Evolutionary conservation across 2,113 vertebrate species (phyloP).

Genomic region (Forbesichthys agassizii): DNA sequence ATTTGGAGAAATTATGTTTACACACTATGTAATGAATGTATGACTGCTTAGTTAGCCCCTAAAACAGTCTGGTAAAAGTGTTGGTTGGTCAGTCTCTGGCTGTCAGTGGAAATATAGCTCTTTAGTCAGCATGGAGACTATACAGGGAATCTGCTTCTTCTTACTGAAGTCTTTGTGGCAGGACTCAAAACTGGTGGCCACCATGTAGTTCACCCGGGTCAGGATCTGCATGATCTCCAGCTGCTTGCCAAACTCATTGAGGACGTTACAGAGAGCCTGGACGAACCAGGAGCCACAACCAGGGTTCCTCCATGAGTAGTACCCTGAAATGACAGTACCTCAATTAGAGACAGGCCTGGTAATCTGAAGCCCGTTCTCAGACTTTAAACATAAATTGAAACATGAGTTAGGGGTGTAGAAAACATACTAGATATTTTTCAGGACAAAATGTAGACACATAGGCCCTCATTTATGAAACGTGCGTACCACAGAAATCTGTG

Average conservation of each 20-base stretch:
- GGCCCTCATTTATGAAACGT: no score
- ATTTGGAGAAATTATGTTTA: no score
- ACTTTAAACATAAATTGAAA: no score
- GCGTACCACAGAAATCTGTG: no score
- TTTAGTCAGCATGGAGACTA: constrained; percentile 98
- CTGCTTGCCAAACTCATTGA: constrained; percentile 88
- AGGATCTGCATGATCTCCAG: constrained; percentile 98
- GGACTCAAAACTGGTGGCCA: constrained; percentile 91
- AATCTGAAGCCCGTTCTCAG: no score
- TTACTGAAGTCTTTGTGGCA: constrained; percentile 85
- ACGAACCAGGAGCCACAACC: constrained; percentile 96
- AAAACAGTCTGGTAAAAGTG: constrained; percentile 35
- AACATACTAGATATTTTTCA: no score
- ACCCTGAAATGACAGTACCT: constrained; percentile 76
- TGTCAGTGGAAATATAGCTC: constrained; percentile 90
- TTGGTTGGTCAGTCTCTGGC: constrained; percentile 41
- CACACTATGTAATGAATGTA: constrained; percentile 60
- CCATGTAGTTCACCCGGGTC: constrained; percentile 92
- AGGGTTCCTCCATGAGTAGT: constrained; percentile 95
- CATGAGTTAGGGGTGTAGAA: no score
- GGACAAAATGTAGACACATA: no score
- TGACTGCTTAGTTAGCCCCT: constrained; percentile 50
- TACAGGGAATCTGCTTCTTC: constrained; percentile 97
- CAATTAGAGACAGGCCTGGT: not conserved
- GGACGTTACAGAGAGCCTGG: constrained; percentile 90